Evolutionary conservation across 2,888 invertebrate genomes (phyloP).

Genomic region (Biston betularia): DNA sequence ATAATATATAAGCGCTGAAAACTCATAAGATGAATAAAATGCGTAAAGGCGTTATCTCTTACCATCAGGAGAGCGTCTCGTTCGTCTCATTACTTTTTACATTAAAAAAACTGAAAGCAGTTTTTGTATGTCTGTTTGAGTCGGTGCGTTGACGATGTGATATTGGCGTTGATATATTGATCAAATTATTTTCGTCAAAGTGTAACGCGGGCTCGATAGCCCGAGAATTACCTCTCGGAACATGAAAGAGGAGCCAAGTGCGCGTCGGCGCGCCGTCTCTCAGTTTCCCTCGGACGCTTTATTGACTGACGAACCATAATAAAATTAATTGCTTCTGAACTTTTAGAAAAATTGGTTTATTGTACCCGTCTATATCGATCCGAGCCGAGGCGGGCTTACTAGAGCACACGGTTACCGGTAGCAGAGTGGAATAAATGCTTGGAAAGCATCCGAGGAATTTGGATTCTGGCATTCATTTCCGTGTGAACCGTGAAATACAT

Average conservation of each 20-base stretch:
- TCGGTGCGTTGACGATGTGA: no score
- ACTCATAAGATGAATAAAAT: no score
- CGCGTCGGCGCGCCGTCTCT: background rate
- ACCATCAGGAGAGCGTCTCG: no score
- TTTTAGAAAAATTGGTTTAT: slow-evolving; percentile 25
- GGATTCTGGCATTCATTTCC: background rate
- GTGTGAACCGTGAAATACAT: background rate
- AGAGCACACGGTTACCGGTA: background rate
- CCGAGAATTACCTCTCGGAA: slow-evolving; percentile 10
- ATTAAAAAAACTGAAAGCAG: no score
- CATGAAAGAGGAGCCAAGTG: slow-evolving; percentile 18
- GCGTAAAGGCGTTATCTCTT: no score
- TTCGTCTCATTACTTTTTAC: no score
- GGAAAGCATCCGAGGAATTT: background rate
- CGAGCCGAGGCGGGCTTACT: background rate
- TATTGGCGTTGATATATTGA: no score
- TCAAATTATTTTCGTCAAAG: slow-evolving; percentile 4
- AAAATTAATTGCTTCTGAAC: slow-evolving; percentile 33
- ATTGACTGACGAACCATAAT: slow-evolving; percentile 20
- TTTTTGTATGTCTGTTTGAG: no score
- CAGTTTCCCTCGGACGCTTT: slow-evolving; percentile 12
- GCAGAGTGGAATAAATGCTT: background rate
- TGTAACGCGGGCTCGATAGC: background rate
- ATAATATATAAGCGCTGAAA: no score
- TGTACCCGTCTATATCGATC: slow-evolving; percentile 12